These are phyloP conservation scores for Thymallus thymallus DNA, from an alignment of 2,113 vertebrate species.

Conservation along the genomic window DNA sequence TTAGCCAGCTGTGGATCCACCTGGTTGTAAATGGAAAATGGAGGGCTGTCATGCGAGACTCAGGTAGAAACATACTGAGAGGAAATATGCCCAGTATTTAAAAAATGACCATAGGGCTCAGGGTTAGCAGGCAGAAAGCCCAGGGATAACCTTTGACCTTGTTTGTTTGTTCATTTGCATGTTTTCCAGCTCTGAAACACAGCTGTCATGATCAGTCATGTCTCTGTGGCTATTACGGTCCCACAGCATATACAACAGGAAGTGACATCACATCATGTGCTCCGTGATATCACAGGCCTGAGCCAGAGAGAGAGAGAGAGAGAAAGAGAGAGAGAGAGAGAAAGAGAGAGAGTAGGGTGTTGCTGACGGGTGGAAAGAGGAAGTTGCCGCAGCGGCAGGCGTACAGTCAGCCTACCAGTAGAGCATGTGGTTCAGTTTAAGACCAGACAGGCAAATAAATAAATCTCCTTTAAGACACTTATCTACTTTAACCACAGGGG, in stretches of 20 bases:
- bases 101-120: conserved; percentile 35
- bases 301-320: conserved; percentile 48
- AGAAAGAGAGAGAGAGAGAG: conserved; percentile 46
- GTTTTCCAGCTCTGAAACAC: conserved; percentile 63
- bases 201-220: conserved; percentile 64
- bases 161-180: conserved; percentile 53
- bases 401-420: conserved; percentile 45
- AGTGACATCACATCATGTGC: conserved; percentile 77
- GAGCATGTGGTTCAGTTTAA: conserved; percentile 66
- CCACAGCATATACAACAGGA: conserved; percentile 70
- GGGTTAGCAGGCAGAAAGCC: conserved; percentile 15
- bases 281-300: conserved; percentile 69
- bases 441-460: conserved; percentile 67
- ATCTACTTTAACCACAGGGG: conserved; percentile 52
- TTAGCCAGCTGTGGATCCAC: conserved; percentile 24
- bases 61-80: conserved; percentile 18
- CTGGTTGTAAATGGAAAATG: not conserved
- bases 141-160: conserved; percentile 51
- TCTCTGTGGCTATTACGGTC: conserved; percentile 40
- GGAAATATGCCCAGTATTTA: conserved; percentile 9
- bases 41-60: no score
- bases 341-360: conserved; percentile 45
- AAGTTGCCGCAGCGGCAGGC: conserved; percentile 45
- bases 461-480: conserved; percentile 56
- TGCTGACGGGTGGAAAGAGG: conserved; percentile 74